Evolutionary conservation across 2,888 invertebrate genomes (phyloP), one percentile per base, ranked within the genome.

Genomic region (Andrena minutula): DNA sequence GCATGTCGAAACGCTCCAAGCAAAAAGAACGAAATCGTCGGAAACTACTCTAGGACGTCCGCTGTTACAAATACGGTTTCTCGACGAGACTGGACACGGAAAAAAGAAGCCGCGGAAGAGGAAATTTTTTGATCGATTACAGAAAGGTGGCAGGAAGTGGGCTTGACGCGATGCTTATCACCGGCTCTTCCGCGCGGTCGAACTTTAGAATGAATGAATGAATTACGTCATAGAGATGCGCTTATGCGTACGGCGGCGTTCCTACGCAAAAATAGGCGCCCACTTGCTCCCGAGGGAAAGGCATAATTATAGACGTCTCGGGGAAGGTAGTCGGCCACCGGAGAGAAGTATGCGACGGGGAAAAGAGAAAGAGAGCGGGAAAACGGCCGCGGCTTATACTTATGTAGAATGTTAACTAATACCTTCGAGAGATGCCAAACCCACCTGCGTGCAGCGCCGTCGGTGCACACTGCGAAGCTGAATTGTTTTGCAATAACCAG

Each of bases 171-270:
- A 83, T 83, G 82, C 85, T 89, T 90, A 90, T 89, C 89, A 76
- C 79, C 83, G 49, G 83, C 88, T 83, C 88, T 90, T 89, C 89
- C 91, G 89, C 90, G 89, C 91, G 88, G 78, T 74, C 84, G 79
- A 87, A 84, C 87, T 88, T 88, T 86, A 88, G 91, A 89, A 91
- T 88, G 91, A 32, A 35, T 41, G 41, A 93, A 93, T 92, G 92
- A 91, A 89, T 92, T 92, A 89, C 93, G 92, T 93, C 92, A 93
- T 85, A 32, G 87, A 80, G 89, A 88, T 87, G 89, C 81, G 86
- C 87, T 84, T 90, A 83, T 79, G 79, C 80, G 84, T 77, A 61
- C 66, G 12, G 61, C 70, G 60, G 10, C 83, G 79, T 81, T 71
- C 41, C 82, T n/a, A 75, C 70, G 75, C 70, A 89, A 89, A 89